Conservation (phyloP, 2,888 invertebrate species). For the Drosophila kokeensis region DNA sequence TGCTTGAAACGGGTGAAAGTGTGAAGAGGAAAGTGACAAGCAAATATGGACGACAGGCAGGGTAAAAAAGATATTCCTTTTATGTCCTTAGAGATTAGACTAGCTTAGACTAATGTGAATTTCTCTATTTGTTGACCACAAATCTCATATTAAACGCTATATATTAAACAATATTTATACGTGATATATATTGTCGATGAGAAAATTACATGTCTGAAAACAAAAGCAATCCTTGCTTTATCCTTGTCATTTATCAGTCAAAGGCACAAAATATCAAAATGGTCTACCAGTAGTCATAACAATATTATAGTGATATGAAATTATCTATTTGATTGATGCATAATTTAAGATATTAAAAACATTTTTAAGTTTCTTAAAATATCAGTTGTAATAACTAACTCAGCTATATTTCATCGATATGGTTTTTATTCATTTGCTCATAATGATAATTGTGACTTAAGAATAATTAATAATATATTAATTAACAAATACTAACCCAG, state of each 20-base stretch:
- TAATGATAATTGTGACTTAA: neutral
- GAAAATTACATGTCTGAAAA: neutral
- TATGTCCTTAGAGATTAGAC: neutral
- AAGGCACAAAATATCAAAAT: neutral
- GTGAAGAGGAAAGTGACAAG: constrained; percentile 43
- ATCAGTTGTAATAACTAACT: no score
- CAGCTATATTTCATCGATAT: neutral
- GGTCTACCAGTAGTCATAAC: neutral
- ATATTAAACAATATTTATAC: neutral
- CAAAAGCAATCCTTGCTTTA: neutral
- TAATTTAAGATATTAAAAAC: neutral
- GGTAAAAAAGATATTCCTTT: constrained; percentile 2
- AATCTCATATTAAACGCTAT: neutral
- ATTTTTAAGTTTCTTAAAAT: neutral
- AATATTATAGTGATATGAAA: neutral
- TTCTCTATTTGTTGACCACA: neutral
- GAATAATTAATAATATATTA: neutral
- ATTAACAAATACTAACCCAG: no score
- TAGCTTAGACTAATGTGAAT: neutral
- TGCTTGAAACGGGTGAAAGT: constrained; percentile 42
- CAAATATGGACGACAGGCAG: constrained; percentile 37
- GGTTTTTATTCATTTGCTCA: neutral
- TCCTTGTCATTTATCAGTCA: neutral
- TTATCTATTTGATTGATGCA: neutral
- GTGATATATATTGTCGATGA: neutral